A percentile compares a stretch with the other conserved stretches of the same genome.
These are phyloP conservation scores for Helostoma temminkii DNA, from an alignment of 2,797 vertebrate genomes.

Conservation along the genomic window DNA sequence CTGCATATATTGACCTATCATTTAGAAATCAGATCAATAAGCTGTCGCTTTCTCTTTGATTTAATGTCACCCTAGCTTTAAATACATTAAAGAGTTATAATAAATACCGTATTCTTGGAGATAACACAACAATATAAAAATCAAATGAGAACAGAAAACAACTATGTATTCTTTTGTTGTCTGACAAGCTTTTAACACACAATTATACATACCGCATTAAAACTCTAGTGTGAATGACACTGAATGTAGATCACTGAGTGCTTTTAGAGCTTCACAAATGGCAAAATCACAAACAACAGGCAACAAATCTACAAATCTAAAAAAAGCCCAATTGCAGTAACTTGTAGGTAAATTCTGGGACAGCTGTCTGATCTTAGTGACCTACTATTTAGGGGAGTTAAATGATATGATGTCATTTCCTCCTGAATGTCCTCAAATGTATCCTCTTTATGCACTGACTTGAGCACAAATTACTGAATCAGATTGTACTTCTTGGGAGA, in stretches of 20 bases:
- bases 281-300: conserved; percentile 25
- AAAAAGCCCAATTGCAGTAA: conserved; percentile 17
- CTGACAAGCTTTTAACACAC: conserved; percentile 60
- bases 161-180: conserved; percentile 45
- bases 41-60: conserved; percentile 3
- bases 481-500: conserved; percentile 65
- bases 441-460: conserved; percentile 56
- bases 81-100: not conserved
- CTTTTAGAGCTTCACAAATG: conserved; percentile 13
- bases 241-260: not conserved
- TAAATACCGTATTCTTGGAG: not conserved
- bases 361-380: conserved; percentile 66
- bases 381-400: conserved; percentile 53
- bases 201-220: conserved; percentile 51
- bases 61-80: not conserved
- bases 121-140: conserved; percentile 17
- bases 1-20: conserved; percentile 26
- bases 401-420: conserved; percentile 62
- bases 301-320: conserved; percentile 3
- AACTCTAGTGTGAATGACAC: conserved; percentile 53
- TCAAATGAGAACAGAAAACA: conserved; percentile 18
- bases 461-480: conserved; percentile 65
- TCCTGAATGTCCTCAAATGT: conserved; percentile 52
- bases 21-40: conserved; percentile 3
- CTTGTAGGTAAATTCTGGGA: conserved; percentile 53